phyloP scores from a whole-genome alignment of 2,113 vertebrate species.

The Hyperoodon ampullatus region DNA sequence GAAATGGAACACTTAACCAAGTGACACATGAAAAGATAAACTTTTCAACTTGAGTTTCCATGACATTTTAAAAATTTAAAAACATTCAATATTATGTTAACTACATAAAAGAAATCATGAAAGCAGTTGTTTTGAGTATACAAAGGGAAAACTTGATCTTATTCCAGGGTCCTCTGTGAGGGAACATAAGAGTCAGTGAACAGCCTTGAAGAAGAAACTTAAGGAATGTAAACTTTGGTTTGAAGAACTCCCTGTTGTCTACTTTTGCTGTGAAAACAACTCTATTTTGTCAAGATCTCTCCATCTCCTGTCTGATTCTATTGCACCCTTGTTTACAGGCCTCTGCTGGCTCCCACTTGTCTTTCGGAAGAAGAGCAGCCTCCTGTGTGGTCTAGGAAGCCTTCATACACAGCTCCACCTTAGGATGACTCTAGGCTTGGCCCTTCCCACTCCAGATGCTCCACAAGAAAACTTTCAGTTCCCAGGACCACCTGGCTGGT shows the following conservation, averaged over 20 bases:
- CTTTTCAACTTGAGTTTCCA: not conserved
- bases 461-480: not conserved
- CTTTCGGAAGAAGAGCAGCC: not conserved
- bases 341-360: not conserved
- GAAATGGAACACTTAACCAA: not conserved
- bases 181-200: not conserved
- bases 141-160: not conserved
- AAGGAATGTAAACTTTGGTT: not conserved
- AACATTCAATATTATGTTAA: not conserved
- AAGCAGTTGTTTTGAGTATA: not conserved
- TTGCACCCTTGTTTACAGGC: not conserved
- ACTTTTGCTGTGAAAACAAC: not conserved
- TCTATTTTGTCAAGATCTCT: not conserved
- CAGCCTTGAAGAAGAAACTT: not conserved
- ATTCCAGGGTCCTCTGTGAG: not conserved
- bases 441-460: not conserved
- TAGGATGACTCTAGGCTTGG: fast-evolving
- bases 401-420: fast-evolving
- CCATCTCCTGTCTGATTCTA: not conserved
- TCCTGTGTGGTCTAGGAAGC: not conserved
- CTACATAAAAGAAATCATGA: not conserved
- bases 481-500: too few relatives aligned
- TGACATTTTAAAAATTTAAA: not conserved
- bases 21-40: not conserved
- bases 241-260: not conserved